phyloP scores from a whole-genome alignment of 2,113 vertebrate genomes.

The Ibidorhyncha struthersii region DNA sequence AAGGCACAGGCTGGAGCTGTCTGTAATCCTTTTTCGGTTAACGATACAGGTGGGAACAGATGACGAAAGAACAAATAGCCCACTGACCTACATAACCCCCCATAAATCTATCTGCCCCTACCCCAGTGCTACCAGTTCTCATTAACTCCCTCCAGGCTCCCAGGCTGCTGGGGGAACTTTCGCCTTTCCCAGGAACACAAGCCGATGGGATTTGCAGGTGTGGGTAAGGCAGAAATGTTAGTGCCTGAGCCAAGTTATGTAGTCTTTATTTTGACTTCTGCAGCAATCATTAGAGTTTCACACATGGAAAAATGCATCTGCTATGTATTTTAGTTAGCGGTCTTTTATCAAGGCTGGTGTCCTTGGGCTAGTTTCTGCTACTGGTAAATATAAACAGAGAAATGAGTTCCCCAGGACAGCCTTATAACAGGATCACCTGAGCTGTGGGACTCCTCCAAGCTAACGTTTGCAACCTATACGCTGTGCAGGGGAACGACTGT shows the following conservation, averaged over 20 bases:
- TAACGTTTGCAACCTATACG: fast-evolving
- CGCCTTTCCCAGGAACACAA: background rate
- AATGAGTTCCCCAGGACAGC: background rate
- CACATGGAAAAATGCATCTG: background rate
- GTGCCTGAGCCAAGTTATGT: background rate
- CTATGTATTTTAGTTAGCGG: background rate
- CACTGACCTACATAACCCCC: background rate
- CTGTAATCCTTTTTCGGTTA: background rate
- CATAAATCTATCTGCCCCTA: background rate
- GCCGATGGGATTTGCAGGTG: constrained; percentile 21
- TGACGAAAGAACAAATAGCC: background rate
- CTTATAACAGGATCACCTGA: background rate
- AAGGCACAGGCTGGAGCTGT: background rate
- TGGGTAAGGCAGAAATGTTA: background rate
- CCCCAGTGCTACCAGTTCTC: background rate
- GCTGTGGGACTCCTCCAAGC: background rate
- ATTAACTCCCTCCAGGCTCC: background rate
- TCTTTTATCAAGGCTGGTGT: background rate
- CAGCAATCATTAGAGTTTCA: background rate
- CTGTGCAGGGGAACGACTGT: background rate
- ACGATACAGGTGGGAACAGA: background rate
- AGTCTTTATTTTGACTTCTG: background rate
- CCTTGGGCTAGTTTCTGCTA: background rate
- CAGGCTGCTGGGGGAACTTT: background rate
- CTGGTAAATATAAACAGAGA: background rate